Percentiles rank a stretch among this genome's conserved stretches.
Evolutionary conservation across 2,797 vertebrate genomes (phyloP).

Genomic region (Pachyuromys duprasi): DNA sequence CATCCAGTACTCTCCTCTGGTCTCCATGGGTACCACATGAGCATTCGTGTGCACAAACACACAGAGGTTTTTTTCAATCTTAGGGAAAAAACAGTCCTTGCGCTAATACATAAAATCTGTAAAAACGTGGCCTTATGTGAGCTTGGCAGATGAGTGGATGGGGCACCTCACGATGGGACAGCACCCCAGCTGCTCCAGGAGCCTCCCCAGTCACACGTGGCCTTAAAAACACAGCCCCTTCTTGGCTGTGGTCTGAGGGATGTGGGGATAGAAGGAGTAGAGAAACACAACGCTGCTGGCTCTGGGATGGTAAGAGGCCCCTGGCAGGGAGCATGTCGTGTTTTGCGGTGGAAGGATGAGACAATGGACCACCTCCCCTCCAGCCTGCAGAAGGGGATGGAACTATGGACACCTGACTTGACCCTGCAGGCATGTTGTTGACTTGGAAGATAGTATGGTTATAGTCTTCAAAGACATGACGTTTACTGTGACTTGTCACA

Average conservation of each 20-base stretch:
- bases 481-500: neutral
- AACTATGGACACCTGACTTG: neutral
- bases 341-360: neutral
- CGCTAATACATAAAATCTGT: neutral
- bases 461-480: neutral
- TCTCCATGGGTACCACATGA: neutral
- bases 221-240: neutral
- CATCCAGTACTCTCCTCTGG: neutral
- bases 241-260: neutral
- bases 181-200: neutral
- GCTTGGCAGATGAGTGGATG: neutral
- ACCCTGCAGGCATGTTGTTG: neutral
- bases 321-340: accelerated
- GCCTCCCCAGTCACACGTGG: neutral
- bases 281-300: accelerated
- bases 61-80: neutral
- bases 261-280: neutral
- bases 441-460: neutral
- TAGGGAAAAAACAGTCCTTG: neutral
- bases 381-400: neutral
- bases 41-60: neutral
- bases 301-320: neutral
- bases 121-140: neutral
- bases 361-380: neutral
- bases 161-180: neutral